Evolutionary conservation across 2,888 invertebrate species (phyloP).

Genomic region (Tuberolachnus salignus): DNA sequence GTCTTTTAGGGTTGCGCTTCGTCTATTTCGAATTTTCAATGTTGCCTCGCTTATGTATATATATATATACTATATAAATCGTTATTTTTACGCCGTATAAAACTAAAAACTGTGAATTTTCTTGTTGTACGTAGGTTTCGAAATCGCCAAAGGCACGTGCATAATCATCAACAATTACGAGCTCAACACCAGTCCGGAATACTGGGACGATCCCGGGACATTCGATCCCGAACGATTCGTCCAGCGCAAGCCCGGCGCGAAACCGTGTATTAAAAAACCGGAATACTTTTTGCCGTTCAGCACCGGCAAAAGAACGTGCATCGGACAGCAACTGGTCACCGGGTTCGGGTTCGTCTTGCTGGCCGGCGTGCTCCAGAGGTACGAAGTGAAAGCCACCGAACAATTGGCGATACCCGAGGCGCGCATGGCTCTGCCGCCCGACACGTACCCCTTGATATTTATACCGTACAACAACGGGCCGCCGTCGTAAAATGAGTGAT

Average conservation of each 20-base stretch:
- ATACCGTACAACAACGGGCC: slow-evolving; percentile 1
- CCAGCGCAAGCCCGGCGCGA: slow-evolving; percentile 62
- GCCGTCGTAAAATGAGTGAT: neutral
- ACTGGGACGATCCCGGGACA: slow-evolving; percentile 75
- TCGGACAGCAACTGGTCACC: slow-evolving; percentile 80
- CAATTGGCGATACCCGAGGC: slow-evolving; percentile 69
- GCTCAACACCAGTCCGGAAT: slow-evolving; percentile 74
- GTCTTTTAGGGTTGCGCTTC: no score
- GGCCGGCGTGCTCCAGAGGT: slow-evolving; percentile 75
- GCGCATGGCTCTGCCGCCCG: slow-evolving; percentile 77
- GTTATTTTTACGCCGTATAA: no score
- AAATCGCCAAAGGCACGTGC: slow-evolving; percentile 77
- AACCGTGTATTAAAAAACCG: slow-evolving; percentile 66
- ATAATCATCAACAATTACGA: slow-evolving; percentile 85
- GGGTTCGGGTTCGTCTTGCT: slow-evolving; percentile 77
- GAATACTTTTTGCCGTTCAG: slow-evolving; percentile 84
- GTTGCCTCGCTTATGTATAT: no score
- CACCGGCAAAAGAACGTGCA: slow-evolving; percentile 84
- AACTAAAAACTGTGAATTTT: no score
- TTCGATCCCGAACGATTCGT: slow-evolving; percentile 81
- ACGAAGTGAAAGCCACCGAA: slow-evolving; percentile 68
- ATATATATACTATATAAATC: no score
- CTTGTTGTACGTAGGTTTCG: slow-evolving; percentile 67
- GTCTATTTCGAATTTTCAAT: no score
- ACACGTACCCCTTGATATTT: slow-evolving; percentile 69